Conservation (phyloP, 2,797 vertebrate species). For the Champsocephalus gunnari region DNA sequence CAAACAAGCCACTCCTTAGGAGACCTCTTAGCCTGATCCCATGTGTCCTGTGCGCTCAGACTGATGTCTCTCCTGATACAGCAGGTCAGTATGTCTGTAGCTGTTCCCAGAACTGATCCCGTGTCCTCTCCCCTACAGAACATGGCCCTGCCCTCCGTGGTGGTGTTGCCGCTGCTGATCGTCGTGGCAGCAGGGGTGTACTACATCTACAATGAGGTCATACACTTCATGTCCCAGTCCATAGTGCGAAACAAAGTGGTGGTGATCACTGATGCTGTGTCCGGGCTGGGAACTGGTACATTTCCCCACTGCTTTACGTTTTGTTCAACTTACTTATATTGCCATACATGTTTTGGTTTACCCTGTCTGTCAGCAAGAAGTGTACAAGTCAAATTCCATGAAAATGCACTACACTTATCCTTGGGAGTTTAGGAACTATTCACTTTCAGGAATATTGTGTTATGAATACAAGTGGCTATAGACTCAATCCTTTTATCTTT, state of each 20-base stretch:
- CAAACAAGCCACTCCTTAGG: not conserved
- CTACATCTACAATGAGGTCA: conserved; percentile 92
- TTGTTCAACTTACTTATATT: not conserved
- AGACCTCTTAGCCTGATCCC: conserved; percentile 16
- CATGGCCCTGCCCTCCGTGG: conserved; percentile 88
- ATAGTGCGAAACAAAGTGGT: conserved; percentile 94
- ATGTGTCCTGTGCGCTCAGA: conserved; percentile 5
- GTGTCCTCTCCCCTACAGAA: conserved; percentile 61
- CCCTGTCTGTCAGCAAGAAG: not conserved
- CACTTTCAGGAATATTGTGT: not conserved
- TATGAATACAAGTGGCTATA: not conserved
- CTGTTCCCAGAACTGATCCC: conserved; percentile 10
- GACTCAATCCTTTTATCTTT: not conserved
- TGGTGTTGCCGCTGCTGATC: conserved; percentile 90
- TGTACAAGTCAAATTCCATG: conserved; percentile 3
- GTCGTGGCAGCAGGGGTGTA: conserved; percentile 90
- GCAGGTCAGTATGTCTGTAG: conserved; percentile 38
- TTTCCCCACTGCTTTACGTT: conserved; percentile 18
- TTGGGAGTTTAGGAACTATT: not conserved
- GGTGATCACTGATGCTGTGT: conserved; percentile 95
- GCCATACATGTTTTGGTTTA: not conserved
- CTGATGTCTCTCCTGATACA: conserved; percentile 5
- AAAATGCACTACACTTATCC: not conserved
- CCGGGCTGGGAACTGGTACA: conserved; percentile 93
- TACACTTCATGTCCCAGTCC: conserved; percentile 91